These are phyloP conservation scores for Tachina grossa DNA, from an alignment of 2,888 invertebrate species.

Conservation along the genomic window DNA sequence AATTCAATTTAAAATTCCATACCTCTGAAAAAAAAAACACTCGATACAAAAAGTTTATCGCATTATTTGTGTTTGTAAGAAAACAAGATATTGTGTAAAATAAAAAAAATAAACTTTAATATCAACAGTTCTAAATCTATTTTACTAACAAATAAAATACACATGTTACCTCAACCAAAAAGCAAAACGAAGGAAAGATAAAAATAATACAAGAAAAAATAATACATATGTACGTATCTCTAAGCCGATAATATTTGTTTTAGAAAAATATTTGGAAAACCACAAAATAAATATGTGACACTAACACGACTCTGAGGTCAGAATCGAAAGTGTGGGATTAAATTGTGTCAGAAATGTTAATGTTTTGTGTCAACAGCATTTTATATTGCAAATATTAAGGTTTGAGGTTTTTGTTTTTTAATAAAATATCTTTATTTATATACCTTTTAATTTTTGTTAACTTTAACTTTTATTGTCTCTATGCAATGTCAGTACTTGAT, in stretches of 20 bases:
- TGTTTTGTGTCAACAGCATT: constrained; percentile 64
- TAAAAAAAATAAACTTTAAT: constrained; percentile 20
- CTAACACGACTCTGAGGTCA: constrained; percentile 67
- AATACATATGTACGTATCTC: constrained; percentile 3
- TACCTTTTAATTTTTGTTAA: neutral
- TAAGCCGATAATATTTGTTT: constrained; percentile 65
- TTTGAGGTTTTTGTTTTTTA: neutral
- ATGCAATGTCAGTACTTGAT: no score
- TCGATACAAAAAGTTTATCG: neutral
- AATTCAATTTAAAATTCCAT: no score
- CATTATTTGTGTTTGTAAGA: neutral
- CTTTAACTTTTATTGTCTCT: no score
- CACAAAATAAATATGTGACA: constrained; percentile 71
- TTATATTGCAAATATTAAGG: neutral
- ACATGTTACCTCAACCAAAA: constrained; percentile 62
- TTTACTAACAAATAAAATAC: constrained; percentile 66
- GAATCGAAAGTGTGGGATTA: constrained; percentile 45
- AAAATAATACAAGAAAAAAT: neutral
- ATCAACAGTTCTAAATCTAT: constrained; percentile 52
- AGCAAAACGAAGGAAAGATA: constrained; percentile 8
- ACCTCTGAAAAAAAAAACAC: neutral
- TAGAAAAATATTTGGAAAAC: constrained; percentile 64
- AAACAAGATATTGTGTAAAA: constrained; percentile 7
- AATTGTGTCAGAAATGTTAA: constrained; percentile 68
- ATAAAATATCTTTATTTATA: constrained; percentile 26